Evolutionary conservation across 1,140 invertebrate genomes (phyloP), one percentile per base, ranked within the genome.

Genomic region (Hypothenemus hampei): DNA sequence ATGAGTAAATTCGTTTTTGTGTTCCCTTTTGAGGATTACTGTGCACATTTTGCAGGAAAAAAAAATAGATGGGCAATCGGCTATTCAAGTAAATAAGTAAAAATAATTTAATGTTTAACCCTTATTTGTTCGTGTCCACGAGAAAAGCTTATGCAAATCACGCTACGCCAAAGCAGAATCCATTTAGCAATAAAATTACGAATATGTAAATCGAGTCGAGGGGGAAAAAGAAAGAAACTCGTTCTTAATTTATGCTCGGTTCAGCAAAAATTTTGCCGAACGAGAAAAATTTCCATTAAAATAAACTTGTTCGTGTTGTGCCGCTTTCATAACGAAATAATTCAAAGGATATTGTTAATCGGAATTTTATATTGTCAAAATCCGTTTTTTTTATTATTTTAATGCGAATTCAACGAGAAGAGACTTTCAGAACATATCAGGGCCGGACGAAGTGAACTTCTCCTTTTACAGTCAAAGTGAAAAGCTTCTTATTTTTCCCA

Each of bases 221-320:
- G 15, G 40, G 20, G 6, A 23, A 23, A 50, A 50, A 50, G 48
- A 50, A 50, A 50, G 48, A 39, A 50, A 50, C 36, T 39, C 48
- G 33, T 50, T 50, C 35, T 50, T 50, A 50, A 50, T 50, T 50
- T 50, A 50, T 50, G 48, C 48, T 21, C 20, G 36, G 48, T 39
- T 50, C 36, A 40, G 48, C 48, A 29, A 50, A 47, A 50, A 50
- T 50, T 39, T 50, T 50, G 20, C 36, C 36, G 18, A 50, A 50
- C 35, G 35, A 40, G 48, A 50, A 40, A 50, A 50, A 50, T 40
- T 50, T 26, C 22, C 35, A 36, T 40, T 49, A 15, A 50, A 40
- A 50, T 50, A 50, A 50, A 39, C 36, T 40, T 40, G n/a, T 50
- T 22, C 13, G 23, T 50, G 35, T 40, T 50, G 23, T 50, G n/a